A percentile compares a stretch with the other conserved stretches of the same genome.
Evolutionary conservation across 2,888 invertebrate species (phyloP).

Genomic region (Rugalucina vietnamica): DNA sequence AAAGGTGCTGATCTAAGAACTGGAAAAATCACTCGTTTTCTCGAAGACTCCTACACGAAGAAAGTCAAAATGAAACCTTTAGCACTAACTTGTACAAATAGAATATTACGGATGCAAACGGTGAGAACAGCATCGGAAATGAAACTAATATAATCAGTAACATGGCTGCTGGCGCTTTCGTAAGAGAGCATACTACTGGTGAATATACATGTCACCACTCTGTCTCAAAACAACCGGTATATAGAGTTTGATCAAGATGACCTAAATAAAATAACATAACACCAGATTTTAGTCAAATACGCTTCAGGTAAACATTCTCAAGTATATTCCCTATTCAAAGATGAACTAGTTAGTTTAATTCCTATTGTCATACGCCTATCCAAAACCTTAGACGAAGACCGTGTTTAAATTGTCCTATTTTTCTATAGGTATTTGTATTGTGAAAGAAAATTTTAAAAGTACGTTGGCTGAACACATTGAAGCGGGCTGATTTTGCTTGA

Average conservation of each 20-base stretch:
- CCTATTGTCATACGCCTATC: neutral
- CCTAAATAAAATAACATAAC: neutral
- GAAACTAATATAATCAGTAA: no score
- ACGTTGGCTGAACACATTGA: neutral
- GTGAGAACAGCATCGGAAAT: no score
- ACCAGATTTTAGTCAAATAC: neutral
- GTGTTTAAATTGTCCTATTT: conserved; percentile 1
- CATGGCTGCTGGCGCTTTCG: no score
- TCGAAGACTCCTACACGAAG: no score
- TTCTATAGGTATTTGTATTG: conserved; percentile 12
- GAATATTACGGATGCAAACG: no score
- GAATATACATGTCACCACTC: no score
- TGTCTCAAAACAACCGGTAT: neutral
- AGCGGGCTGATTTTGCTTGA: neutral
- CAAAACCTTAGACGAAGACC: neutral
- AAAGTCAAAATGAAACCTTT: no score
- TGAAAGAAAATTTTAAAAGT: no score
- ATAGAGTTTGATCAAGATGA: neutral
- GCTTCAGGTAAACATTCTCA: neutral
- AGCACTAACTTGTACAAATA: no score
- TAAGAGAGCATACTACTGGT: no score
- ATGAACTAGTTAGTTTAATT: conserved; percentile 5
- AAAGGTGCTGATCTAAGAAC: no score
- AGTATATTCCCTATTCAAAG: neutral
- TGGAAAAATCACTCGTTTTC: no score